Evolutionary conservation across 2,113 vertebrate species (phyloP), one percentile per base, ranked within the genome.

Genomic region (Ceyx cyanopectus): DNA sequence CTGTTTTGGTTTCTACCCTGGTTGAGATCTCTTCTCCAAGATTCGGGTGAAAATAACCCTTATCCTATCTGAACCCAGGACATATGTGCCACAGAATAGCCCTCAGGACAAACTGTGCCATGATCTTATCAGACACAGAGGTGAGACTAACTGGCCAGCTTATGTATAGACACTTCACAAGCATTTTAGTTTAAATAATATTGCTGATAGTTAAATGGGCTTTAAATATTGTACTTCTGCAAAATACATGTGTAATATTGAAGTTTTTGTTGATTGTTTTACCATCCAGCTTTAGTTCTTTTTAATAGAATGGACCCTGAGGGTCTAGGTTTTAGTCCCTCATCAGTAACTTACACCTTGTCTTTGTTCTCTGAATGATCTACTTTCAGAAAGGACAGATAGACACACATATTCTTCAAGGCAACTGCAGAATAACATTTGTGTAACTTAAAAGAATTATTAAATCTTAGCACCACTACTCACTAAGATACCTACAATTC

Each of bases 401-500:
- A 50, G 15, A 54, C 2, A 84, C 10, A 67, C 24, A 40, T 2
- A 5, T 40, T 66, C 29, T 63, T 50, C 68, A 81, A 48, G 29
- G 40, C 34, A 46, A 68, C 37, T 48, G 50, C 4, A 69, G 8
- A 69, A 10, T 6, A 43, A 43, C 12, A 29, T 46, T 21, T 23
- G 0, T 34, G 56, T 6, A 67, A 21, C 34, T 68, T 62, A 43
- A 37, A 79, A 37, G 15, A 5, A 79, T n/a, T 21, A 53, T 17
- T 34, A 75, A 34, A 58, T 45, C 45, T 81, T 63, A 90, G 40
- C 22, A 70, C 23, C 66, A 10, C 51, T 60, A 45, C 34, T 85
- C 34, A 45, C 45, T 23, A 61, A 81, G 96, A 97, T 97, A 98
- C 99, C 97, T 98, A 99, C 99, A 97, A 99, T 98, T 97, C 99